Evolutionary conservation across 2,888 invertebrate species (phyloP).

Genomic region (Bembecia ichneumoniformis): DNA sequence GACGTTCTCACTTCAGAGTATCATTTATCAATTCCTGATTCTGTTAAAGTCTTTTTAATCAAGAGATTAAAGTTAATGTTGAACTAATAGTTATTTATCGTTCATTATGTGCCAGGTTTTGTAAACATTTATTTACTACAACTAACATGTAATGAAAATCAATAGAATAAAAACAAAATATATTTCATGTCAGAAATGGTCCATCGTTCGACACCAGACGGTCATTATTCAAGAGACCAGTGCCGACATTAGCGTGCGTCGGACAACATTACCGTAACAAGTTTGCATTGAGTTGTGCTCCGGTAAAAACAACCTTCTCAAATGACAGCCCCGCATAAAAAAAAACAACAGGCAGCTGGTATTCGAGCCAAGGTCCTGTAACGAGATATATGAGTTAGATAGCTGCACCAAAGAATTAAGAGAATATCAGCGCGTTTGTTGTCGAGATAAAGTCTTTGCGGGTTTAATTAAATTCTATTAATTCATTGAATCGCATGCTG

Average conservation of each 20-base stretch:
- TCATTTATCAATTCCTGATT: no score
- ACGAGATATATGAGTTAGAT: conserved; percentile 64
- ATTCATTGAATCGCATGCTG: neutral
- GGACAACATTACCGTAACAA: conserved; percentile 34
- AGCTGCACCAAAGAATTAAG: conserved; percentile 47
- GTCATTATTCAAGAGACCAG: conserved; percentile 31
- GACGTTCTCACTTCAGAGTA: no score
- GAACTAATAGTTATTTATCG: no score
- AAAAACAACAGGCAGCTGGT: conserved; percentile 62
- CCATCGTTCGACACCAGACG: conserved; percentile 16
- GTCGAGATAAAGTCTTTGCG: conserved; percentile 27
- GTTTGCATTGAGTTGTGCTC: conserved; percentile 63
- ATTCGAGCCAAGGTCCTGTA: conserved; percentile 69
- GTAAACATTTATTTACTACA: no score
- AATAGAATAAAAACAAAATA: no score
- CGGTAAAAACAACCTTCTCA: conserved; percentile 58
- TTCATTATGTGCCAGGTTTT: no score
- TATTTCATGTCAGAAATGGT: conserved; percentile 19
- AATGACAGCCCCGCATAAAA: conserved; percentile 62
- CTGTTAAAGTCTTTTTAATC: no score
- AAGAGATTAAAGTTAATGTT: no score
- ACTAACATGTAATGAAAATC: no score
- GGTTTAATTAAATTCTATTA: neutral
- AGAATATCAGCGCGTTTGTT: conserved; percentile 39
- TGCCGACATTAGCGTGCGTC: conserved; percentile 26